Percentiles rank a stretch among this genome's conserved stretches.
Evolutionary conservation across 2,888 invertebrate species (phyloP).

Genomic region (Volucella zonaria): DNA sequence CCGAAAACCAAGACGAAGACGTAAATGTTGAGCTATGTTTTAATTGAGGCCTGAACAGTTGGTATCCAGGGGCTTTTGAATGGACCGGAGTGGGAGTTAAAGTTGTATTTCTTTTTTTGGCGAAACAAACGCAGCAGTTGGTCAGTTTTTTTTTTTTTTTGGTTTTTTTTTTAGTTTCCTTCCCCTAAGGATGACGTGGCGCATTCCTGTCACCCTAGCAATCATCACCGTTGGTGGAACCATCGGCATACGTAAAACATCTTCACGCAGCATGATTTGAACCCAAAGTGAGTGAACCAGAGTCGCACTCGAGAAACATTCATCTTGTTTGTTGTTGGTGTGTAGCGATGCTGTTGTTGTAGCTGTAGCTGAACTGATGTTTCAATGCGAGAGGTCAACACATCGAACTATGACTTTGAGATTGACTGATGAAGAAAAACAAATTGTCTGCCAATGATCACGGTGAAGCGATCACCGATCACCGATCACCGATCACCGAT

Average conservation of each 20-base stretch:
- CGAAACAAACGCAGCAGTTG: constrained; percentile 68
- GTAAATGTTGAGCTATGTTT: constrained; percentile 70
- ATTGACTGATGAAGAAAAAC: constrained; percentile 74
- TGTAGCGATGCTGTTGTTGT: constrained; percentile 39
- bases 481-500: background rate
- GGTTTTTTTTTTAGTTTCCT: constrained; percentile 11
- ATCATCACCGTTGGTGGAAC: constrained; percentile 46
- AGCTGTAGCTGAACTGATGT: constrained; percentile 53
- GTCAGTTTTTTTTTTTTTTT: constrained; percentile 15
- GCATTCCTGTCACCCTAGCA: constrained; percentile 79
- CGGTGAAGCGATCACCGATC: constrained; percentile 65
- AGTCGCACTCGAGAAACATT: constrained; percentile 69
- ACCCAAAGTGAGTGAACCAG: constrained; percentile 45
- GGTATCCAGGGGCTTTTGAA: constrained; percentile 14
- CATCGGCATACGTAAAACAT: constrained; percentile 6
- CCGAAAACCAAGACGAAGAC: constrained; percentile 27
- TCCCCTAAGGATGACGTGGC: constrained; percentile 80
- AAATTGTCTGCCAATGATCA: constrained; percentile 74
- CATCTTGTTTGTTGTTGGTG: constrained; percentile 58
- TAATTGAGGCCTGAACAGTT: constrained; percentile 60
- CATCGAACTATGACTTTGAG: constrained; percentile 74
- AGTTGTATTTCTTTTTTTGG: constrained; percentile 52
- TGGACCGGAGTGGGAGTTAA: constrained; percentile 2
- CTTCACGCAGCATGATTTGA: constrained; percentile 65
- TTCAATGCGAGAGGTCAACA: constrained; percentile 73